A percentile compares a stretch with the other conserved stretches of the same genome.
Conservation (phyloP, 2,888 invertebrate genomes). For the Melanostoma scalare region DNA sequence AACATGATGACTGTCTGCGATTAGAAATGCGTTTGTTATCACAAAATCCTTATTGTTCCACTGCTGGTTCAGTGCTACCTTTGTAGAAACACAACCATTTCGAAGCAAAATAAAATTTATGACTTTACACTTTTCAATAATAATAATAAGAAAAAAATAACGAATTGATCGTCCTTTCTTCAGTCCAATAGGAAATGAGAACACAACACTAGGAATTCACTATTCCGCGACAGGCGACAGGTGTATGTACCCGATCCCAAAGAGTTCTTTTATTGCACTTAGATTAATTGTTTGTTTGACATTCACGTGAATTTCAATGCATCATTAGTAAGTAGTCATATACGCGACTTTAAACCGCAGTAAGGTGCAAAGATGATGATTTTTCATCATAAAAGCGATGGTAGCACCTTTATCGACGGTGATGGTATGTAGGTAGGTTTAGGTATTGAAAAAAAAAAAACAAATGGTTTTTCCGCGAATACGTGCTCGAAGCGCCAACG, state of each 20-base stretch:
- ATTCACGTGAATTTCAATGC: slow-evolving; percentile 54
- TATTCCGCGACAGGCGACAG: slow-evolving; percentile 61
- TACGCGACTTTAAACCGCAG: slow-evolving; percentile 42
- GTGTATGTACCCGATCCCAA: slow-evolving; percentile 31
- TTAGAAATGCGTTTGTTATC: slow-evolving; percentile 34
- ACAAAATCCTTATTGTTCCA: too few relatives aligned
- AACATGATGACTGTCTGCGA: slow-evolving; percentile 46
- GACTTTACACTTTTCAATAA: slow-evolving; percentile 11
- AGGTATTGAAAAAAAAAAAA: slow-evolving; percentile 46
- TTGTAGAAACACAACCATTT: slow-evolving; percentile 28
- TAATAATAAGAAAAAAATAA: slow-evolving; percentile 4
- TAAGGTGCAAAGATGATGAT: slow-evolving; percentile 51
- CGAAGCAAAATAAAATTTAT: slow-evolving; percentile 10
- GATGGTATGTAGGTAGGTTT: neutral
- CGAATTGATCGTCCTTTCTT: slow-evolving; percentile 15
- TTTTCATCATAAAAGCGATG: neutral
- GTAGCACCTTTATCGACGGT: too few relatives aligned
- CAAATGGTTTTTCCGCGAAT: slow-evolving; percentile 80
- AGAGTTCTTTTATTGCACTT: slow-evolving; percentile 22
- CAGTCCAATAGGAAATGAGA: slow-evolving; percentile 42
- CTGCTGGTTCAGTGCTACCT: slow-evolving; percentile 1
- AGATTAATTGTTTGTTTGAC: slow-evolving; percentile 68
- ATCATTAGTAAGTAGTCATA: neutral
- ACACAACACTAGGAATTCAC: slow-evolving; percentile 1
- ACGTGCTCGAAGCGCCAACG: slow-evolving; percentile 83